Percentiles rank a stretch among this genome's conserved stretches.
Evolutionary conservation across 2,113 vertebrate genomes (phyloP).

Genomic region (Alosa alosa): DNA sequence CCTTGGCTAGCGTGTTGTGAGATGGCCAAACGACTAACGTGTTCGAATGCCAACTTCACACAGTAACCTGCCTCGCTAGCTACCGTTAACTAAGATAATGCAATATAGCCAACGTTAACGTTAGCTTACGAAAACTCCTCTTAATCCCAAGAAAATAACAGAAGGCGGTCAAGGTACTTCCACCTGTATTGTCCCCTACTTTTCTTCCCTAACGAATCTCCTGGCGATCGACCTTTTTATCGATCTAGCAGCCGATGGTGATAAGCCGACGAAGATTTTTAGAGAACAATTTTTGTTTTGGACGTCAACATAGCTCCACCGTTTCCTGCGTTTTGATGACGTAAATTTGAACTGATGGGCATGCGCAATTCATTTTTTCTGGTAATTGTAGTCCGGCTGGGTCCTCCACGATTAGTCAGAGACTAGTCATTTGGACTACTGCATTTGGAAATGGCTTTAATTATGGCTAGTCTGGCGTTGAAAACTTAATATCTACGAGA

Average conservation of each 20-base stretch:
- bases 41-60: slow-evolving; percentile 8
- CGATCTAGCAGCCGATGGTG: background rate
- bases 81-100: background rate
- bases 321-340: slow-evolving; percentile 15
- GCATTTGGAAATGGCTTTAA: background rate
- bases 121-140: slow-evolving; percentile 1
- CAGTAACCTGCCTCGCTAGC: slow-evolving; percentile 3
- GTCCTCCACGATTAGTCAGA: background rate
- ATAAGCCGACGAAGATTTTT: slow-evolving; percentile 13
- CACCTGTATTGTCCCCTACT: background rate
- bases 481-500: too few species aligned
- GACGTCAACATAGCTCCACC: slow-evolving; percentile 19
- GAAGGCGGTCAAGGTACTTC: background rate
- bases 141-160: slow-evolving; percentile 11
- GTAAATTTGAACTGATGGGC: slow-evolving; percentile 13
- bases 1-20: background rate
- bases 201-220: background rate
- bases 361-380: background rate
- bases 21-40: background rate
- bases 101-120: background rate
- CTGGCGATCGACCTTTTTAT: background rate
- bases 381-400: background rate
- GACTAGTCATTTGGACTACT: too few species aligned
- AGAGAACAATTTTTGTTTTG: slow-evolving; percentile 21
- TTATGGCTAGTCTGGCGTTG: too few species aligned